Evolutionary conservation across 1,140 invertebrate species (phyloP).

Genomic region (Battus philenor): DNA sequence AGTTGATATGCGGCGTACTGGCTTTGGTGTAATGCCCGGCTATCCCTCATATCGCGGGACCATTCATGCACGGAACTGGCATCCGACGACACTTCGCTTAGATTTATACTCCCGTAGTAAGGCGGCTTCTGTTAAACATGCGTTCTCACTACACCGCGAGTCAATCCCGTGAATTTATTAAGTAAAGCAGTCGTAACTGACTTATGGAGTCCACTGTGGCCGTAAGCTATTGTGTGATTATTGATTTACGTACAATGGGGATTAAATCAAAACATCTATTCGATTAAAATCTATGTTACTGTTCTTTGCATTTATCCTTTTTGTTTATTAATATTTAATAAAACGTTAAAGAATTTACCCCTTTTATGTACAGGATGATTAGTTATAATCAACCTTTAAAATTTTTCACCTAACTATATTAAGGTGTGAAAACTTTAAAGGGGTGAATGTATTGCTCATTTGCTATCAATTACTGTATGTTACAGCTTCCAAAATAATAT

Average conservation of each 20-base stretch:
- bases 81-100: constrained; percentile 53
- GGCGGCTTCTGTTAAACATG: constrained; percentile 62
- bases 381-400: too few relatives aligned
- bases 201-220: constrained; percentile 36
- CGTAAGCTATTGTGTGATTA: constrained; percentile 53
- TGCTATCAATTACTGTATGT: too few relatives aligned
- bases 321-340: too few relatives aligned
- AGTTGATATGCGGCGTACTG: constrained; percentile 39
- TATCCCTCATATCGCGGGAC: constrained; percentile 59
- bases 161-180: constrained; percentile 69
- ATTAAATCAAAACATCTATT: too few relatives aligned
- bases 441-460: too few relatives aligned
- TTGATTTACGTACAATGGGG: constrained; percentile 46
- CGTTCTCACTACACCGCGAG: constrained; percentile 57
- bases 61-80: constrained; percentile 47
- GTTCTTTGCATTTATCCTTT: too few relatives aligned
- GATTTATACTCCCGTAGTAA: constrained; percentile 61
- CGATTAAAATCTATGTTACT: too few relatives aligned
- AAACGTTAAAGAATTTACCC: too few relatives aligned
- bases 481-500: too few relatives aligned
- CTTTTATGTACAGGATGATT: too few relatives aligned
- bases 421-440: too few relatives aligned
- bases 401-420: too few relatives aligned
- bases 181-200: constrained; percentile 34
- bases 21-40: constrained; percentile 38